These are phyloP conservation scores for Pempheris klunzingeri DNA, from an alignment of 2,797 vertebrate species.

Conservation along the genomic window DNA sequence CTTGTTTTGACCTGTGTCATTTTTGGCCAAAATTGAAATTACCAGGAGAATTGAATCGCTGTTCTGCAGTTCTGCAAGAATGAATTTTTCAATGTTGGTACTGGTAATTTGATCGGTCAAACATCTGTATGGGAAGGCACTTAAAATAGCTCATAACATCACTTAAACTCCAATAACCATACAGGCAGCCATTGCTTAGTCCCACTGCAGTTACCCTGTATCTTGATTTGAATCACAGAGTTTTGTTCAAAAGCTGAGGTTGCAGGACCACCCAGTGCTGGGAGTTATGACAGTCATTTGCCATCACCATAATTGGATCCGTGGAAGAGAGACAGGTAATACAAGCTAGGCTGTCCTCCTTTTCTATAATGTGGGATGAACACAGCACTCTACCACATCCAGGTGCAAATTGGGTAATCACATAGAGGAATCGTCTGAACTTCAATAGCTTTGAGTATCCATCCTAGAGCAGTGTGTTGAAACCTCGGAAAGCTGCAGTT, in stretches of 20 bases:
- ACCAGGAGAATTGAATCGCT: neutral
- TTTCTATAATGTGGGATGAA: neutral
- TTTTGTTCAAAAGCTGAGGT: neutral
- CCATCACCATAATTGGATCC: neutral
- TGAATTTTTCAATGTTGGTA: neutral
- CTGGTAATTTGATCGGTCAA: neutral
- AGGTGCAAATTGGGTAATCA: neutral
- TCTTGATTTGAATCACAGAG: neutral
- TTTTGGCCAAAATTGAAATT: neutral
- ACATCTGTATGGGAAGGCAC: neutral
- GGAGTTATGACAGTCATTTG: neutral
- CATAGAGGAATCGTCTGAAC: neutral
- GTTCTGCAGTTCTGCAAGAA: neutral
- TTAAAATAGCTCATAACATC: neutral
- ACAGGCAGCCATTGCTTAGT: neutral
- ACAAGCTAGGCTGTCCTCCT: neutral
- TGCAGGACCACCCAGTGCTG: neutral
- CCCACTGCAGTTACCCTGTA: neutral
- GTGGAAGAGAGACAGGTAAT: neutral
- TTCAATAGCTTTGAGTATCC: neutral
- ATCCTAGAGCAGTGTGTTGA: neutral
- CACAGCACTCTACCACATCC: neutral
- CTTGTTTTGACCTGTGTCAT: neutral
- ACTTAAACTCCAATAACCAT: neutral
- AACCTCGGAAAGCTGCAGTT: conserved; percentile 19